Evolutionary conservation across 2,113 vertebrate species (phyloP), one percentile per base, ranked within the genome.

Genomic region (Crypturellus undulatus): DNA sequence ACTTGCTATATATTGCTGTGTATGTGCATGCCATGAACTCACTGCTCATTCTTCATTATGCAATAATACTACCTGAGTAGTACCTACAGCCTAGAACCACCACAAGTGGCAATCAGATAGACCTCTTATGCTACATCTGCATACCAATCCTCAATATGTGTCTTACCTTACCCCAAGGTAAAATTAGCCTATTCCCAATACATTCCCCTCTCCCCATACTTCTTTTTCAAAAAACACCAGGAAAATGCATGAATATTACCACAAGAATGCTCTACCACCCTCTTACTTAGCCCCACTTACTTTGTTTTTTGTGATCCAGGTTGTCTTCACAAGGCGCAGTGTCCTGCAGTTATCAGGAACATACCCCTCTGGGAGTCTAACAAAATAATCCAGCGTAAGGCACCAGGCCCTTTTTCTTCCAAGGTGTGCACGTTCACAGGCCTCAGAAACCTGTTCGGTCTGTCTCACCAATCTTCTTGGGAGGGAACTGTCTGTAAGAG

Each of bases 151-250:
- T 77, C 40, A 62, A 73, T 69, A 73, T 52, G 32, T 32, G 84
- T 89, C 45, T 73, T 84, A 84, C 54, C 80, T 89, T 24, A 11
- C 25, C 68, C 51, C 58, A 77, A 84, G 14, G 7, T 68, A 94
- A 94, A 87, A 84, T 89, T 79, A 81, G 84, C 75, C 56, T 89
- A 59, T 78, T 47, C n/a, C 60, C 40, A 91, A 70, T 84, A 91
- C 47, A 79, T 76, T 75, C 65, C 75, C 34, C 20, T 32, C 7
- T 58, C 64, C 42, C 62, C 75, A 42, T 67, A 68, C 36, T 81
- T 87, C 60, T 84, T 58, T 87, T 79, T 68, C 38, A 90, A 91
- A 91, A 95, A 84, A 49, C 78, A 93, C 49, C 36, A 71, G 42
- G 64, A 89, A 30, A 11, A 56, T 56, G 17, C 16, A 30, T 56